Evolutionary conservation across 2,113 vertebrate genomes (phyloP), one percentile per base, ranked within the genome.

Genomic region (Channa argus): DNA sequence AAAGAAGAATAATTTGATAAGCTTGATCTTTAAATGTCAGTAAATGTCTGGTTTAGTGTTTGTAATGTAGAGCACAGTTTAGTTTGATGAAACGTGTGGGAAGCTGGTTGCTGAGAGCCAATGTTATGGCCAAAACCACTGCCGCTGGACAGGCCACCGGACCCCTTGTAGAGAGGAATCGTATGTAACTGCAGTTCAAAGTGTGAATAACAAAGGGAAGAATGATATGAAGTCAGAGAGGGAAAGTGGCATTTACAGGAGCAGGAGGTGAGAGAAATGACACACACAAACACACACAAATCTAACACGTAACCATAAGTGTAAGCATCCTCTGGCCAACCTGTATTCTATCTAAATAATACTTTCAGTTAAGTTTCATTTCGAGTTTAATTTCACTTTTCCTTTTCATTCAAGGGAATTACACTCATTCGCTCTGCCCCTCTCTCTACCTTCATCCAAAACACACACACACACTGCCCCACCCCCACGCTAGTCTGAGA

Each of bases 171-270:
- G 82, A 60, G 80, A 50, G 67, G 38, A 36, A 33, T 56, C 3
- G 64, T 76, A 53, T 73, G 81, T 44, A 52, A 63, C 49, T 75
- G 85, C 65, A 82, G 68, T 86, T 89, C 75, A 86, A 84, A 80
- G 80, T 72, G 71, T 83, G 80, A 91, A 91, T 84, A 84, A 92
- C 86, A 91, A 90, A 91, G 78, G 77, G 62, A 63, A 71, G 79
- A 80, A 69, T 75, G 80, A 71, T 75, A 73, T 54, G 83, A 77
- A 50, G 82, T 70, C 70, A 76, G 24, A 71, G 65, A 54, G 49
- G 13, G 52, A 10, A 37, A 46, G 71, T 33, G 64, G 38, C 66
- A 62, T 70, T 45, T 56, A 12, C 58, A 52, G 65, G 49, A 80
- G 73, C 80, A 54, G 63, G 63, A 38, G 59, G 51, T 47, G 43